Conservation (phyloP, 2,113 vertebrate genomes). For the Heteronetta atricapilla region DNA sequence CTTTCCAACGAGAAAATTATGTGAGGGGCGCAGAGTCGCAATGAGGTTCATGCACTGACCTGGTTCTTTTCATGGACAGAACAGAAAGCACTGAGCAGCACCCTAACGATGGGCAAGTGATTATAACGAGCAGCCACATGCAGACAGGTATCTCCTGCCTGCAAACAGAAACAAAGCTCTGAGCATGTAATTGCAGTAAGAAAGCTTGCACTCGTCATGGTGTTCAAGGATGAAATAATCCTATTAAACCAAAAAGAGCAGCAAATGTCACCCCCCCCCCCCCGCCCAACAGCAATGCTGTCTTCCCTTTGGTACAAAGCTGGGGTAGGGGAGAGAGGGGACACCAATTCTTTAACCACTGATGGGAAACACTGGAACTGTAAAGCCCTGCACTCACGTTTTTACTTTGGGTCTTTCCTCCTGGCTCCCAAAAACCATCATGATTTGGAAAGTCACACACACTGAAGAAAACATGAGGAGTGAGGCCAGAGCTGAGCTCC, state of each 20-base stretch:
- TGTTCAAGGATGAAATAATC: background rate
- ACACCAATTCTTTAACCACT: background rate
- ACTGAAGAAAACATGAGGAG: background rate
- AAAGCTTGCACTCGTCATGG: constrained; percentile 4
- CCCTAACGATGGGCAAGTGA: constrained; percentile 89
- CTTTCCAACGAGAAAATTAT: background rate
- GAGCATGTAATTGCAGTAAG: constrained; percentile 33
- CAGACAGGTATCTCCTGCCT: constrained; percentile 94
- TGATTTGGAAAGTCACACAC: background rate
- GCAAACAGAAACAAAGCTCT: constrained; percentile 76
- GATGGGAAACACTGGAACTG: background rate
- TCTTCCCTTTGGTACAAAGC: background rate
- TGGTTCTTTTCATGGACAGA: constrained; percentile 94
- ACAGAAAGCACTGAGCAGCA: constrained; percentile 94
- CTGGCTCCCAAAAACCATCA: background rate
- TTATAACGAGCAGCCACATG: constrained; percentile 95
- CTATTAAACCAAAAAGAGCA: background rate
- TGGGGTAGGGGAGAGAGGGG: background rate
- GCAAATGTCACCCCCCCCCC: background rate
- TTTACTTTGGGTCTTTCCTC: background rate
- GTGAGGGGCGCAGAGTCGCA: background rate
- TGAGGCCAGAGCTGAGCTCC: background rate
- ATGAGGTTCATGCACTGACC: constrained; percentile 82
- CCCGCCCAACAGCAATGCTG: background rate
- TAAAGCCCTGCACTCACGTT: background rate